Percentiles rank a stretch among this genome's conserved stretches.
These are phyloP conservation scores for Heteronetta atricapilla DNA, from an alignment of 2,113 vertebrate species.

Conservation along the genomic window DNA sequence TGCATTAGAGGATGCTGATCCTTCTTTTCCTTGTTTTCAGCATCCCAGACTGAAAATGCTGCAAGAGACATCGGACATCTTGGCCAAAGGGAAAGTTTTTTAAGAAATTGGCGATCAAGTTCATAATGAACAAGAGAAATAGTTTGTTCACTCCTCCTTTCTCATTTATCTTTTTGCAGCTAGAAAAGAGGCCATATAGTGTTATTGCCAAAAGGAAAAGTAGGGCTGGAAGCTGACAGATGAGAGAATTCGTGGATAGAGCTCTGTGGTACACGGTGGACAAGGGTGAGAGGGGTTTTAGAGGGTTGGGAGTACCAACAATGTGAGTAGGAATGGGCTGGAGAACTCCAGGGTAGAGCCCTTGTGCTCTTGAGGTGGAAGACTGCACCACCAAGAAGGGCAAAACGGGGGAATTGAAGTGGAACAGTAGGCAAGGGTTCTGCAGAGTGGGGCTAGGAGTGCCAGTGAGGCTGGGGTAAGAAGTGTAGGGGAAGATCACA, in stretches of 20 bases:
- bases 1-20: background rate
- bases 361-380: background rate
- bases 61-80: background rate
- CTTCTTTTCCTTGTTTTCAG: background rate
- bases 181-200: background rate
- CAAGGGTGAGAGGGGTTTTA: background rate
- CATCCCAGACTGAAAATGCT: background rate
- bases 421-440: background rate
- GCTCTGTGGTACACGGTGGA: background rate
- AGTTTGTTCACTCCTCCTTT: background rate
- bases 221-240: background rate
- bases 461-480: background rate
- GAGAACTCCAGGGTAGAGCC: background rate
- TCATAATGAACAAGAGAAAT: background rate
- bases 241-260: background rate
- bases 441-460: background rate
- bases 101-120: background rate
- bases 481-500: accelerated
- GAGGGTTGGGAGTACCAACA: background rate
- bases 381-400: background rate
- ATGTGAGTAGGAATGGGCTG: background rate
- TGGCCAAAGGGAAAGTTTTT: background rate
- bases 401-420: background rate
- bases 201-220: background rate
- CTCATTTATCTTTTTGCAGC: background rate